phyloP scores from a whole-genome alignment of 1,140 invertebrate genomes.

The Nasonia longicornis region DNA sequence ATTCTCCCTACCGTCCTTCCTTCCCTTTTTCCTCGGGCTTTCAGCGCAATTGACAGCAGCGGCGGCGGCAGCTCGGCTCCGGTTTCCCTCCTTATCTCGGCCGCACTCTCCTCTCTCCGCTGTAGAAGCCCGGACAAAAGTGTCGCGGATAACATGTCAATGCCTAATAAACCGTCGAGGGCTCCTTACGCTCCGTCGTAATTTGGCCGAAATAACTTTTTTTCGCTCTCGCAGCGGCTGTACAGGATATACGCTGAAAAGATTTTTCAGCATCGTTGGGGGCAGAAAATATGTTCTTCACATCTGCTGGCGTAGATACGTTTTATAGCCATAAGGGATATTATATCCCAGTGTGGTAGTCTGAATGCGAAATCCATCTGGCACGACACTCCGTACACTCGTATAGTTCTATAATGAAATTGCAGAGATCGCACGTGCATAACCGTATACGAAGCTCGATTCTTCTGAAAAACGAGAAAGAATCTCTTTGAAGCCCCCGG shows the following conservation, averaged over 20 bases:
- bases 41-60: constrained; percentile 21
- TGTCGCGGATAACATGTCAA: constrained; percentile 59
- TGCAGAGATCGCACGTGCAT: no score
- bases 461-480: no score
- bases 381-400: no score
- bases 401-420: no score
- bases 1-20: constrained; percentile 44
- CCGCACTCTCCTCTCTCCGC: constrained; percentile 37
- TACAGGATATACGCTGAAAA: no score
- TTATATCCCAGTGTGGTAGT: no score
- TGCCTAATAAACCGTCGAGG: constrained; percentile 55
- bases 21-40: constrained; percentile 48
- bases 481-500: background rate
- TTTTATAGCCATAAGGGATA: no score
- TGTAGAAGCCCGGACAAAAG: constrained; percentile 57
- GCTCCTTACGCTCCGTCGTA: background rate
- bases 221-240: background rate
- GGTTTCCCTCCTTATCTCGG: constrained; percentile 28
- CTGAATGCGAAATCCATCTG: background rate
- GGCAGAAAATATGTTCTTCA: no score
- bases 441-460: no score
- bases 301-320: no score
- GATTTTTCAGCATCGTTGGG: no score
- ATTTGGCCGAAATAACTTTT: background rate
- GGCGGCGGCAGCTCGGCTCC: background rate